Evolutionary conservation across 2,797 vertebrate species (phyloP).

Genomic region (Bradypodion ventrale): DNA sequence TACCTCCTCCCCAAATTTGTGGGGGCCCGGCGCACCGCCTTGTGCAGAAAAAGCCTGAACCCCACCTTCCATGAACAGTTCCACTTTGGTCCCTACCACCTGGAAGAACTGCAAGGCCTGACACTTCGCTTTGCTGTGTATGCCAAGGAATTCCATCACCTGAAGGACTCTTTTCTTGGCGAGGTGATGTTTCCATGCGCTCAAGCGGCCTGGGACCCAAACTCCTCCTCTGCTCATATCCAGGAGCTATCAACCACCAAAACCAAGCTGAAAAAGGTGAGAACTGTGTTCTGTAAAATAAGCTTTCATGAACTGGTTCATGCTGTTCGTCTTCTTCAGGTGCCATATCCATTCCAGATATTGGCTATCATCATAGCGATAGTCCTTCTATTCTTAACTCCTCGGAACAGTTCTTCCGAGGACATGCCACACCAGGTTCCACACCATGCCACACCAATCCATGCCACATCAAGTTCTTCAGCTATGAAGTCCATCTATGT

Average conservation of each 20-base stretch:
- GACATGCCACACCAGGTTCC: too few species aligned
- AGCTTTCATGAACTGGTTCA: background rate
- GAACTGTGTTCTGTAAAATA: background rate
- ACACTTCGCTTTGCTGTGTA: slow-evolving; percentile 77
- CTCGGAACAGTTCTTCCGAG: too few species aligned
- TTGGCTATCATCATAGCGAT: too few species aligned
- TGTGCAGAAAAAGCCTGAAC: slow-evolving; percentile 74
- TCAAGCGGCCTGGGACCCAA: slow-evolving; percentile 73
- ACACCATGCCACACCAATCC: too few species aligned
- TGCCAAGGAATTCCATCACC: slow-evolving; percentile 78
- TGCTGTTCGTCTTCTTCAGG: too few species aligned
- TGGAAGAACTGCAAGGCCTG: slow-evolving; percentile 73
- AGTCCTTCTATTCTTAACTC: too few species aligned
- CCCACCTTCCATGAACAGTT: slow-evolving; percentile 75
- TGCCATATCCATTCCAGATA: too few species aligned
- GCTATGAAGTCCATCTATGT: too few species aligned
- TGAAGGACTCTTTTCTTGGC: slow-evolving; percentile 77
- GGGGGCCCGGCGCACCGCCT: slow-evolving; percentile 63
- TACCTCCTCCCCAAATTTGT: slow-evolving; percentile 78
- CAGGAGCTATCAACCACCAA: slow-evolving; percentile 74
- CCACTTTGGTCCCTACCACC: slow-evolving; percentile 72
- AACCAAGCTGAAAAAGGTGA: slow-evolving; percentile 81
- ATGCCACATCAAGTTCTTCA: too few species aligned
- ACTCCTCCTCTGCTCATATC: slow-evolving; percentile 67
- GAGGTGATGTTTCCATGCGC: slow-evolving; percentile 78